Percentiles rank a stretch among this genome's conserved stretches.
Evolutionary conservation across 1,140 invertebrate species (phyloP).

Genomic region (Pseudomyrmex flavicornis): DNA sequence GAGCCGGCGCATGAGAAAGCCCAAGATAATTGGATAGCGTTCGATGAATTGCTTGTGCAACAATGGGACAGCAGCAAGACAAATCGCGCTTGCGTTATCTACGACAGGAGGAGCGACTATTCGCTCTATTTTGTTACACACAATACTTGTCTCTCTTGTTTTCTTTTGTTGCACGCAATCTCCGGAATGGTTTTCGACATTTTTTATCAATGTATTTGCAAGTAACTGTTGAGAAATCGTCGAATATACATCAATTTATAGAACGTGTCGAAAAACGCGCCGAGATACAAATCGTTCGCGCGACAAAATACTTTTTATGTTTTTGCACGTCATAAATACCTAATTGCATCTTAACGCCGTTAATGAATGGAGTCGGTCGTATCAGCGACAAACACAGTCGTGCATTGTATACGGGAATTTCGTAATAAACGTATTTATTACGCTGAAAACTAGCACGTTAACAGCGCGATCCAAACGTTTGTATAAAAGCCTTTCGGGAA

Average conservation of each 20-base stretch:
- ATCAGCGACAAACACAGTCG: background rate
- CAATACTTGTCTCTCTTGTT: background rate
- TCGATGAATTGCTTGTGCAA: slow-evolving; percentile 70
- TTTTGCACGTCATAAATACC: background rate
- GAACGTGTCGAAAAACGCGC: background rate
- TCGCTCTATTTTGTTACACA: background rate
- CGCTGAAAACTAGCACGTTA: slow-evolving; percentile 51
- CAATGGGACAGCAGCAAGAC: slow-evolving; percentile 61
- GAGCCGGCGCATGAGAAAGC: slow-evolving; percentile 22
- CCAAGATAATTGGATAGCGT: slow-evolving; percentile 69
- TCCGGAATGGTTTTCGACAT: background rate
- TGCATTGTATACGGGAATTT: background rate
- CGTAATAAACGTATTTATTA: slow-evolving; percentile 41
- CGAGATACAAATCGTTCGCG: background rate
- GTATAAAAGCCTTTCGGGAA: slow-evolving; percentile 40
- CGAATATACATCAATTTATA: background rate
- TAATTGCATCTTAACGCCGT: background rate
- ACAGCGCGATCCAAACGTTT: slow-evolving; percentile 66
- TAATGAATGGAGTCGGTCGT: slow-evolving; percentile 2
- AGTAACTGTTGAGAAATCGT: no score
- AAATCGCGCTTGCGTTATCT: slow-evolving; percentile 58
- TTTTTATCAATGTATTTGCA: background rate
- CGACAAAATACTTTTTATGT: background rate
- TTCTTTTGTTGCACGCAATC: background rate
- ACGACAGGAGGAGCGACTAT: background rate